phyloP scores from a whole-genome alignment of 2,888 invertebrate species.

The Leptinotarsa tumamoca region DNA sequence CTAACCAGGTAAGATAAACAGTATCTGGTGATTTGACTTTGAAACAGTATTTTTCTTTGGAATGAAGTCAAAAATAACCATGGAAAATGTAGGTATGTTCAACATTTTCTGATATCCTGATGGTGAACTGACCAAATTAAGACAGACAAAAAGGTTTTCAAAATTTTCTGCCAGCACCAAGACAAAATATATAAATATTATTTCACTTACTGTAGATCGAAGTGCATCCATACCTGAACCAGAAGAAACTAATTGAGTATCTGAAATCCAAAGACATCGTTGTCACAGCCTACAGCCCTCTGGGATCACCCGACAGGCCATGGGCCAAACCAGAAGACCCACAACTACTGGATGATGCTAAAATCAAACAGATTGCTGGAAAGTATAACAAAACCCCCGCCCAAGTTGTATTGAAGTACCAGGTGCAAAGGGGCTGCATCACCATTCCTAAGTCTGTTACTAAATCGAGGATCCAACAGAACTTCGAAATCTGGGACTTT shows the following conservation, averaged over 20 bases:
- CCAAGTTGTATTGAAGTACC: conserved; percentile 76
- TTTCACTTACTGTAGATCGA: conserved; percentile 72
- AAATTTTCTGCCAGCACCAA: no score
- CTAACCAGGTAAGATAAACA: conserved; percentile 70
- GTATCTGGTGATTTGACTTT: neutral
- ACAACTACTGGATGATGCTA: conserved; percentile 80
- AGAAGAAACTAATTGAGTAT: conserved; percentile 76
- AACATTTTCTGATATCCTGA: no score
- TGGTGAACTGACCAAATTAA: no score
- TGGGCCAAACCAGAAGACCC: conserved; percentile 84
- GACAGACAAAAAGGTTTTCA: no score
- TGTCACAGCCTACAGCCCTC: conserved; percentile 86
- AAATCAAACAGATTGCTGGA: conserved; percentile 72
- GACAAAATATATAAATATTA: no score
- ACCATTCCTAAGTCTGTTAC: conserved; percentile 88
- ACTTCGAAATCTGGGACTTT: conserved; percentile 82
- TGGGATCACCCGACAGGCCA: conserved; percentile 87
- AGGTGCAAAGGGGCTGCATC: conserved; percentile 77
- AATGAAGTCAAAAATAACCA: no score
- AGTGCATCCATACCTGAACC: conserved; percentile 84
- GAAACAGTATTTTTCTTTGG: no score
- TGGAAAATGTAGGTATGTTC: no score
- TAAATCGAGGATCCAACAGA: conserved; percentile 74
- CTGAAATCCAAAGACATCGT: conserved; percentile 76
- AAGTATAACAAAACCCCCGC: conserved; percentile 78